Evolutionary conservation across 2,888 invertebrate genomes (phyloP).

Genomic region (Auanema sp.): DNA sequence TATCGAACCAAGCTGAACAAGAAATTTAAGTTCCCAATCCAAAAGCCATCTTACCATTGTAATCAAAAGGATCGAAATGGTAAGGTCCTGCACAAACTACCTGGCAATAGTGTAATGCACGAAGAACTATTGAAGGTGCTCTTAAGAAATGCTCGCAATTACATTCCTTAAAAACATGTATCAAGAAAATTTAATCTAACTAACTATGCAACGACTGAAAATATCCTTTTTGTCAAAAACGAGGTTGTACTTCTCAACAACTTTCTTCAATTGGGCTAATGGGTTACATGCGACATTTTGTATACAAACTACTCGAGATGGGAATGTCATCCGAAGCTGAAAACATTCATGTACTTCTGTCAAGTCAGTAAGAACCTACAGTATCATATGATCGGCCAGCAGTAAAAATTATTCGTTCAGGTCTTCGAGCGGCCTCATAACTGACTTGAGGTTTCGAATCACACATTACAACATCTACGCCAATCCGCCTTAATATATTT

Average conservation of each 20-base stretch:
- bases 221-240: slow-evolving; percentile 15
- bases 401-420: neutral
- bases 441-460: too few species aligned
- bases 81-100: slow-evolving; percentile 12
- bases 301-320: slow-evolving; percentile 10
- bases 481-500: too few species aligned
- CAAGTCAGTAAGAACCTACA: neutral
- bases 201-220: slow-evolving; percentile 18
- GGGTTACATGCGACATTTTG: slow-evolving; percentile 5
- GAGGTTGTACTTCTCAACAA: slow-evolving; percentile 7
- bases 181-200: neutral
- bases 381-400: neutral
- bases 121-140: slow-evolving; percentile 11
- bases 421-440: too few species aligned
- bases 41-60: neutral
- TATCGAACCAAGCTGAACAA: slow-evolving; percentile 7
- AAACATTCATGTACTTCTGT: slow-evolving; percentile 1
- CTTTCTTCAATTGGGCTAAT: slow-evolving; percentile 11
- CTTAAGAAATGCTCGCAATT: slow-evolving; percentile 8
- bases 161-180: slow-evolving; percentile 16
- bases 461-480: too few species aligned
- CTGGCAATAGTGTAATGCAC: slow-evolving; percentile 9
- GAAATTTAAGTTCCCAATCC: too few species aligned
- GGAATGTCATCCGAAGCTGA: slow-evolving; percentile 12
- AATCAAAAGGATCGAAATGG: slow-evolving; percentile 15